These are phyloP conservation scores for Epistrophella euchroma DNA, from an alignment of 2,888 invertebrate species.

Conservation along the genomic window DNA sequence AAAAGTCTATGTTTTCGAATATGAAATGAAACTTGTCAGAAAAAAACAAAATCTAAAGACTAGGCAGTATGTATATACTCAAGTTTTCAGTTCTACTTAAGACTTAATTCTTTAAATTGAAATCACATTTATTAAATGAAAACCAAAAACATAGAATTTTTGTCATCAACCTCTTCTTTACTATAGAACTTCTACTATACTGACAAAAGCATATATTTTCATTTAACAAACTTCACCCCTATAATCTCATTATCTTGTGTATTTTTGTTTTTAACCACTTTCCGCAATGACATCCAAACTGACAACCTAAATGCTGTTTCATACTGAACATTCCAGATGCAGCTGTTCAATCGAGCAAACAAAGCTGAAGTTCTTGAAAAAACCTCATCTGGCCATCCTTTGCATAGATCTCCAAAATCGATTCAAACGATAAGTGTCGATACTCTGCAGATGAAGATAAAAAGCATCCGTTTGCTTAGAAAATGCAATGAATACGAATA, in stretches of 20 bases:
- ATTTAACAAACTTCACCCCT: slow-evolving; percentile 22
- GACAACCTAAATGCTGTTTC: slow-evolving; percentile 18
- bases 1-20: too few relatives aligned
- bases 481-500: slow-evolving; percentile 64
- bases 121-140: background rate
- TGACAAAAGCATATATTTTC: slow-evolving; percentile 9
- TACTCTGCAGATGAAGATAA: slow-evolving; percentile 57
- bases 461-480: slow-evolving; percentile 64
- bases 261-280: slow-evolving; percentile 58
- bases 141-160: background rate
- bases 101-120: background rate
- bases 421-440: slow-evolving; percentile 64
- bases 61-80: too few relatives aligned
- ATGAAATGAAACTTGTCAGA: too few relatives aligned
- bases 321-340: slow-evolving; percentile 38
- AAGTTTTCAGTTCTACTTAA: too few relatives aligned
- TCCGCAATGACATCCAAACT: slow-evolving; percentile 21
- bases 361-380: slow-evolving; percentile 48
- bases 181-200: too few relatives aligned
- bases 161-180: background rate
- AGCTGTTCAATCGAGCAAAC: slow-evolving; percentile 59
- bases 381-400: slow-evolving; percentile 58
- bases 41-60: too few relatives aligned
- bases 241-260: slow-evolving; percentile 36
- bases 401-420: slow-evolving; percentile 73